phyloP scores from a whole-genome alignment of 2,888 invertebrate genomes.

The Morpho deidamia region DNA sequence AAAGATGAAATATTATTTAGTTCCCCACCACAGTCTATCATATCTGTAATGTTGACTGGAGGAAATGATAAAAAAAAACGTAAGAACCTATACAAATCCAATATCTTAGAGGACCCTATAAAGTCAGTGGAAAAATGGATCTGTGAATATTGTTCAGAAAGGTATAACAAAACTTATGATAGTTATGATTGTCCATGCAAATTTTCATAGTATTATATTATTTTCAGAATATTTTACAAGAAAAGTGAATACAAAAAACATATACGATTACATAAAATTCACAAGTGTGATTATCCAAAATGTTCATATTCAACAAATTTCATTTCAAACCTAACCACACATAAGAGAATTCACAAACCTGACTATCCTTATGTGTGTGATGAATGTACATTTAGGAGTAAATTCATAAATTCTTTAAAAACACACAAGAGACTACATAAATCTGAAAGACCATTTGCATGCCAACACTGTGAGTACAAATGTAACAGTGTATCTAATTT shows the following conservation, averaged over 20 bases:
- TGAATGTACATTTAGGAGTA: conserved; percentile 63
- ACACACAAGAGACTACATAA: conserved; percentile 65
- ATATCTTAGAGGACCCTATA: conserved; percentile 1
- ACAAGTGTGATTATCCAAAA: conserved; percentile 62
- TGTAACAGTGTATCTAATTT: conserved; percentile 72
- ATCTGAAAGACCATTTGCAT: conserved; percentile 56
- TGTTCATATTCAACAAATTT: conserved; percentile 76
- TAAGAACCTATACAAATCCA: conserved; percentile 20
- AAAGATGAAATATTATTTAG: conserved; percentile 43
- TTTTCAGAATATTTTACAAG: conserved; percentile 46
- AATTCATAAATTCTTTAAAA: conserved; percentile 66
- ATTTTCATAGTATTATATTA: conserved; percentile 3
- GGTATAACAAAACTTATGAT: conserved; percentile 6
- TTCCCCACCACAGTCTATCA: conserved; percentile 53
- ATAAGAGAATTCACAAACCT: conserved; percentile 60
- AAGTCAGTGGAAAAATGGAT: conserved; percentile 5
- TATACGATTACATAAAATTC: conserved; percentile 52
- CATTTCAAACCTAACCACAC: conserved; percentile 65
- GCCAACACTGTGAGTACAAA: conserved; percentile 55
- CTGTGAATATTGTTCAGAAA: conserved; percentile 6
- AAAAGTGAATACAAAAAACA: conserved; percentile 61
- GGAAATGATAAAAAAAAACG: conserved; percentile 20
- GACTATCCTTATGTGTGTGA: conserved; percentile 70
- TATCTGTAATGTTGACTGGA: conserved; percentile 46
- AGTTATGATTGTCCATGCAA: background rate